A percentile compares a stretch with the other conserved stretches of the same genome.
These are phyloP conservation scores for Drosophila anomelani DNA, from an alignment of 2,888 invertebrate species.

Conservation along the genomic window DNA sequence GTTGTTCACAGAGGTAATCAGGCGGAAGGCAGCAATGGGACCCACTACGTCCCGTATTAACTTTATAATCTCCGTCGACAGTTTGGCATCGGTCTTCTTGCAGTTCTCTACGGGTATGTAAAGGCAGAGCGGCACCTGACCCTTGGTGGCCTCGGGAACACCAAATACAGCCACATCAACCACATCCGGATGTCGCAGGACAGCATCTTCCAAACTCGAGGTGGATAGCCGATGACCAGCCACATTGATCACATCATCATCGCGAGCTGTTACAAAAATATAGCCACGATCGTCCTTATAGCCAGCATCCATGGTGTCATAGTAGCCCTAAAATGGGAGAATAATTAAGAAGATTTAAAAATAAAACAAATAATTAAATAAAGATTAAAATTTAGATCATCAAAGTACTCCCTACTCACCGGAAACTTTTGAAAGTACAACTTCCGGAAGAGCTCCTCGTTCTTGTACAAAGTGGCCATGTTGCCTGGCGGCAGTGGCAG, in stretches of 20 bases:
- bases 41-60: slow-evolving; percentile 84
- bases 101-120: slow-evolving; percentile 89
- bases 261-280: slow-evolving; percentile 94
- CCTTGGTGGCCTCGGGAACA: slow-evolving; percentile 95
- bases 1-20: slow-evolving; percentile 91
- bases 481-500: slow-evolving; percentile 96
- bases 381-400: too few relatives aligned
- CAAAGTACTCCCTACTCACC: slow-evolving; percentile 86
- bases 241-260: slow-evolving; percentile 97
- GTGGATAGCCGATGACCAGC: slow-evolving; percentile 97
- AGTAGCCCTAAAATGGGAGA: slow-evolving; percentile 77
- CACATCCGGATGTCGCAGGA: slow-evolving; percentile 93
- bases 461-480: slow-evolving; percentile 92
- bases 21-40: slow-evolving; percentile 94
- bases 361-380: background rate
- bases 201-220: slow-evolving; percentile 95
- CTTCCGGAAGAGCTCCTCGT: slow-evolving; percentile 91
- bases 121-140: slow-evolving; percentile 94
- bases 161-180: slow-evolving; percentile 96
- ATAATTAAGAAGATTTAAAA: background rate
- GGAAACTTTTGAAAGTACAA: slow-evolving; percentile 93
- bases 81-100: slow-evolving; percentile 77
- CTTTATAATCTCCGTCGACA: slow-evolving; percentile 83
- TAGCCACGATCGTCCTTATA: slow-evolving; percentile 93
- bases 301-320: slow-evolving; percentile 98